Evolutionary conservation across 2,888 invertebrate genomes (phyloP), one percentile per base, ranked within the genome.

Genomic region (Ptychoptera contaminata): DNA sequence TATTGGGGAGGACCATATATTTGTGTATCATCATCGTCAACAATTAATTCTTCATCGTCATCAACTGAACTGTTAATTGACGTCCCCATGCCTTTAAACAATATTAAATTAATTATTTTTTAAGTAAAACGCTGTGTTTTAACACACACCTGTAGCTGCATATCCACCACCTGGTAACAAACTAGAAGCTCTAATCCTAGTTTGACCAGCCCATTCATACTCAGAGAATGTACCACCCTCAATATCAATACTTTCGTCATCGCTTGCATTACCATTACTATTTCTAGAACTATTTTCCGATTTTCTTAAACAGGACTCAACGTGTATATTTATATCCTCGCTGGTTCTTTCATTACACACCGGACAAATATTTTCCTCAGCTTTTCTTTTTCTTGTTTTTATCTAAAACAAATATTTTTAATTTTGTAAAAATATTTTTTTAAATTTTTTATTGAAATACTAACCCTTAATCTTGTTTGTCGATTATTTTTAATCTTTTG

Each of bases 181-280:
- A 4, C 81, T 79, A 0, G 80, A 73, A 1, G 79, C 82, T 5
- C 82, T 70, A 44, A 86, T 77, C 46, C 92, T 67, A 57, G 84
- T 82, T 61, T 91, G 83, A 1, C 90, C 90, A 29, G 90, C 87
- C 92, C 92, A 92, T 58, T 85, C 83, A 63, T 92, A 93, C 58
- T 90, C 90, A 52, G 90, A 83, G 58, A 72, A 80, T 41, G 67
- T 71, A 47, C 71, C 73, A 15, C 66, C 64, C 68, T 83, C 84
- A 1, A 84, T 84, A 63, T 87, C 88, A 46, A 87, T 86, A 40
- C 50, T 81, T 46, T 79, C 78, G 43, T 74, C 73, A 15, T 59
- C 60, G 50, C 79, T 79, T 48, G 74, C 73, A 12, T 32, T 55
- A 55, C 50, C 51, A 47, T 50, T 53, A 3, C 35, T 37, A 2